phyloP scores from a whole-genome alignment of 1,140 invertebrate species.

The Protaetia brevitarsis region DNA sequence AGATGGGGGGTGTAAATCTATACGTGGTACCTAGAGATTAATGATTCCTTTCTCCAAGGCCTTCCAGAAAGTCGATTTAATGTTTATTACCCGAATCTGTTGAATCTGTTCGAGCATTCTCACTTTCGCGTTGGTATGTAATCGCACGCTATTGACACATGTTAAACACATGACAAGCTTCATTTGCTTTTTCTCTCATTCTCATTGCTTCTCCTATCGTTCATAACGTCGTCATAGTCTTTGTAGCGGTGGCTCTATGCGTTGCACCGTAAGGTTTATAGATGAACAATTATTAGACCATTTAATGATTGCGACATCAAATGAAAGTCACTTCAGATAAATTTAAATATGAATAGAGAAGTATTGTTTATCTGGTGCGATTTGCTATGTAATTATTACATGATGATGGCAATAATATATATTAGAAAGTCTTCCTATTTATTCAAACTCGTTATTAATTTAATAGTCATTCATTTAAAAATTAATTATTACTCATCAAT shows the following conservation, averaged over 20 bases:
- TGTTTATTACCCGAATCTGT: slow-evolving; percentile 15
- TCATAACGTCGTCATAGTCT: background rate
- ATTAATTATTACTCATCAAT: no score
- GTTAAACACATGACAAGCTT: slow-evolving; percentile 7
- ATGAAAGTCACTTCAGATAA: slow-evolving; percentile 8
- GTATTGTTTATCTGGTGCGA: no score
- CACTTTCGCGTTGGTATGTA: slow-evolving; percentile 7
- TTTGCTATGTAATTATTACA: no score
- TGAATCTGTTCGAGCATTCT: slow-evolving; percentile 8
- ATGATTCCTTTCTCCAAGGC: slow-evolving; percentile 8
- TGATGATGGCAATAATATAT: no score
- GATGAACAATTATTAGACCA: slow-evolving; percentile 5
- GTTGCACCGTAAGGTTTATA: background rate
- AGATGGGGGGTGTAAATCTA: slow-evolving; percentile 13
- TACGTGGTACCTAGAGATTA: slow-evolving; percentile 6
- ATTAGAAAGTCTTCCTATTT: no score
- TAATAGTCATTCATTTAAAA: no score
- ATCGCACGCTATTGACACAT: background rate
- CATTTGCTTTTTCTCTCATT: background rate
- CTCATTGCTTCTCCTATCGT: background rate
- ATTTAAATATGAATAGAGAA: no score
- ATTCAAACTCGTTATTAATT: no score
- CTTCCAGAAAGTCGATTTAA: slow-evolving; percentile 5
- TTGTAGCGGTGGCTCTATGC: background rate
- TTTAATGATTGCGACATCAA: slow-evolving; percentile 2